These are phyloP conservation scores for Ectropis grisescens DNA, from an alignment of 1,140 invertebrate species.

Conservation along the genomic window DNA sequence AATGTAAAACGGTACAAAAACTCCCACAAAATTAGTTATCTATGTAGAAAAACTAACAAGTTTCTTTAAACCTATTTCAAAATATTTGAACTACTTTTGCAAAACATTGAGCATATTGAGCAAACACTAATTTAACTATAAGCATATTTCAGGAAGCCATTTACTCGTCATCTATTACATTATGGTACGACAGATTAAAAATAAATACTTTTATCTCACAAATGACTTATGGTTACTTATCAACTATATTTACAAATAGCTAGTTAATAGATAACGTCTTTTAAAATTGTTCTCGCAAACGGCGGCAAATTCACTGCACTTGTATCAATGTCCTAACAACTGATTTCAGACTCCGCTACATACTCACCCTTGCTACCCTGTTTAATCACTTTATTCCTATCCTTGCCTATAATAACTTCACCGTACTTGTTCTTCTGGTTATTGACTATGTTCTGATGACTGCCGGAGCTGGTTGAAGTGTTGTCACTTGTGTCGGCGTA, in stretches of 20 bases:
- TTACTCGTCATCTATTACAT: constrained; percentile 21
- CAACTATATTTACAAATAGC: not conserved
- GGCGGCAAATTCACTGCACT: constrained; percentile 14
- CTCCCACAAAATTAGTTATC: constrained; percentile 11
- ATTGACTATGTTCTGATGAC: constrained; percentile 22
- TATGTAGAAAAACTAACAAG: constrained; percentile 21
- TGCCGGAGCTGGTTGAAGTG: constrained; percentile 38
- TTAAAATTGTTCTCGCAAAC: constrained; percentile 8
- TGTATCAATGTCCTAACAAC: constrained; percentile 30
- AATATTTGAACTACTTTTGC: constrained; percentile 14
- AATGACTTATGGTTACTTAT: not conserved
- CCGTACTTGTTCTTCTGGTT: constrained; percentile 34
- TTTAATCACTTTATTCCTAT: constrained; percentile 39
- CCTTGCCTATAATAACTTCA: constrained; percentile 27
- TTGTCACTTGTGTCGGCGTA: constrained; percentile 65
- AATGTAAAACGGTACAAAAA: too few species aligned
- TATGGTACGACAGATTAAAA: constrained; percentile 31
- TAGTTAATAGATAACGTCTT: constrained; percentile 1
- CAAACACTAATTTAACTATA: constrained; percentile 41
- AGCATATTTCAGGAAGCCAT: constrained; percentile 37
- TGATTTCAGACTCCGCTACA: constrained; percentile 47
- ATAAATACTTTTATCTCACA: constrained; percentile 10
- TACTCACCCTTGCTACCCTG: constrained; percentile 48
- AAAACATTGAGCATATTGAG: constrained; percentile 60
- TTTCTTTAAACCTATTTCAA: not conserved